phyloP scores from a whole-genome alignment of 2,113 vertebrate genomes.

The Seriola rivoliana region DNA sequence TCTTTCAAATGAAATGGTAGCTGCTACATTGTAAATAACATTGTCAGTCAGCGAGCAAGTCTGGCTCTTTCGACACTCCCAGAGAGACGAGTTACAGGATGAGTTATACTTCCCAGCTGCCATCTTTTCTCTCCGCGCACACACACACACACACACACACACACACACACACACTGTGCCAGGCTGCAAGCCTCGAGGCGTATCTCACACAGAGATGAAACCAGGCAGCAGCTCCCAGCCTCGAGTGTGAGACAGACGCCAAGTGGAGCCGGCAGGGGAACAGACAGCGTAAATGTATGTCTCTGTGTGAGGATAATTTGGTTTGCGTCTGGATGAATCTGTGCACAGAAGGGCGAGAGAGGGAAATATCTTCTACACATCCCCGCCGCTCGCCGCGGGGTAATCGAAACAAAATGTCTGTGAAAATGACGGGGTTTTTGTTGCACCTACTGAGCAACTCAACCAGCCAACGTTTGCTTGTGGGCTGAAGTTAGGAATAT shows the following conservation, averaged over 20 bases:
- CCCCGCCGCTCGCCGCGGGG: constrained; percentile 15
- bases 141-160: constrained; percentile 9
- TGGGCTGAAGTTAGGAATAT: constrained; percentile 17
- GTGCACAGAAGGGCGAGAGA: constrained; percentile 21
- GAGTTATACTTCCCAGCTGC: constrained; percentile 71
- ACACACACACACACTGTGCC: constrained; percentile 50
- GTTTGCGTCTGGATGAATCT: constrained; percentile 19
- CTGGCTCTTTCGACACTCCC: constrained; percentile 45
- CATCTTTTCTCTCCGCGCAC: constrained; percentile 45
- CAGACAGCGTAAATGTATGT: constrained; percentile 39
- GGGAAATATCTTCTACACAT: constrained; percentile 33
- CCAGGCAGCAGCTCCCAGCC: constrained; percentile 54
- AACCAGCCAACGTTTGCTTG: constrained; percentile 11
- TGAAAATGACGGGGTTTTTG: constrained; percentile 29
- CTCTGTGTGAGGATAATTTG: constrained; percentile 20
- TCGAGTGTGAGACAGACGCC: constrained; percentile 39
- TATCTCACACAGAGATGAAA: constrained; percentile 65
- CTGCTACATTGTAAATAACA: constrained; percentile 61
- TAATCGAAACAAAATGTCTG: constrained; percentile 57
- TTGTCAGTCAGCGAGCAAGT: constrained; percentile 43
- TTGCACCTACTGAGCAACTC: constrained; percentile 39
- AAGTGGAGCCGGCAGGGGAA: constrained; percentile 64
- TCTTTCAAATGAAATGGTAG: constrained; percentile 58
- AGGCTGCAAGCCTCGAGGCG: constrained; percentile 61
- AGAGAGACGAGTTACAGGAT: constrained; percentile 52